Conservation (phyloP, 1,140 invertebrate species). For the Eciton burchellii region DNA sequence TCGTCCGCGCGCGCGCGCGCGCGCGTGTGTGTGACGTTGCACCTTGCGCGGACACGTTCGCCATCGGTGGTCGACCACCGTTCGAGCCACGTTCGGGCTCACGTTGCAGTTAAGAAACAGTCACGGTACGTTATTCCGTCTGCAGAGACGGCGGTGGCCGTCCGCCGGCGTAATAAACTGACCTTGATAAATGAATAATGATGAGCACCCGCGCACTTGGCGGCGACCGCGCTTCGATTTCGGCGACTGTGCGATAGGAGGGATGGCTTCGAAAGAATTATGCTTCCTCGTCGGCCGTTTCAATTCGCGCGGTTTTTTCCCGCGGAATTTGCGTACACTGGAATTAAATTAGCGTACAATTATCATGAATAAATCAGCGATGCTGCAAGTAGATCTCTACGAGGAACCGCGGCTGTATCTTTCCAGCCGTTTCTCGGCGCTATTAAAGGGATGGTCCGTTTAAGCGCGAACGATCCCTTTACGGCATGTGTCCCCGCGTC, state of each 20-base stretch:
- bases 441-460: background rate
- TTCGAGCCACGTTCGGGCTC: background rate
- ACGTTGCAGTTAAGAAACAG: constrained; percentile 43
- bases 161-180: constrained; percentile 49
- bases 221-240: constrained; percentile 2
- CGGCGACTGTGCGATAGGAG: background rate
- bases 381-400: constrained; percentile 3
- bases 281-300: constrained; percentile 16
- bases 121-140: constrained; percentile 37
- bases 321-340: constrained; percentile 28
- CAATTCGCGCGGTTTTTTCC: constrained; percentile 25
- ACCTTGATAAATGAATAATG: constrained; percentile 65
- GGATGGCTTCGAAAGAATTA: constrained; percentile 40
- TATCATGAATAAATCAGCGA: constrained; percentile 49
- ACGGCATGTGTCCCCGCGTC: background rate
- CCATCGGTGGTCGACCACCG: constrained; percentile 16
- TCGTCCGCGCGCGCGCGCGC: constrained; percentile 33
- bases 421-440: background rate
- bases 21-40: constrained; percentile 48
- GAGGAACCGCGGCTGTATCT: background rate
- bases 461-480: constrained; percentile 1
- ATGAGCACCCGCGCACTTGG: constrained; percentile 26
- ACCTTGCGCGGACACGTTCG: constrained; percentile 28
- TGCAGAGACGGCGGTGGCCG: constrained; percentile 13
- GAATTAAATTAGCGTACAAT: constrained; percentile 56